Evolutionary conservation across 2,113 vertebrate species (phyloP).

Genomic region (Anser cygnoides): DNA sequence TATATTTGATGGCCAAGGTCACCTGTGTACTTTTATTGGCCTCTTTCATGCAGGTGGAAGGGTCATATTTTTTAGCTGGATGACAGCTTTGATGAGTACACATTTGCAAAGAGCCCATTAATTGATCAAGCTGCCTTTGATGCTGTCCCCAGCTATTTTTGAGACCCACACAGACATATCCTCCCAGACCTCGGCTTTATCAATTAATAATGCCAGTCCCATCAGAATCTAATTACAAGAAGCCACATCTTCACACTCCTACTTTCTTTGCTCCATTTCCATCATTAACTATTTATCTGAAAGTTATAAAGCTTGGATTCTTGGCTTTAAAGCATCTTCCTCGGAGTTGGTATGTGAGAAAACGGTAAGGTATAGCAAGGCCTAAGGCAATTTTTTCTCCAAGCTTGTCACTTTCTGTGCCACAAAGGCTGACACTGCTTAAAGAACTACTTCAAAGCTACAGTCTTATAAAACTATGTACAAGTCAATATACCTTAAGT

Average conservation of each 20-base stretch:
- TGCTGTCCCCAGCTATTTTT: constrained; percentile 93
- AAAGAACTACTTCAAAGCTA: constrained; percentile 75
- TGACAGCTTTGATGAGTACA: constrained; percentile 95
- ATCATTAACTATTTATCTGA: constrained; percentile 98
- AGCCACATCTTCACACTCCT: constrained; percentile 92
- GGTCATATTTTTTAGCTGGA: constrained; percentile 89
- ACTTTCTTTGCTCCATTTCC: constrained; percentile 85
- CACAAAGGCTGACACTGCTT: constrained; percentile 80
- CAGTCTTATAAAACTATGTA: constrained; percentile 72
- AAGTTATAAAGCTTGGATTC: constrained; percentile 89
- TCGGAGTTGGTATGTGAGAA: constrained; percentile 72
- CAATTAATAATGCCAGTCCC: constrained; percentile 98
- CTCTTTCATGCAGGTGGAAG: constrained; percentile 89
- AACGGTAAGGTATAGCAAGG: constrained; percentile 76
- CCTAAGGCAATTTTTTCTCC: constrained; percentile 84
- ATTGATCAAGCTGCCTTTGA: constrained; percentile 97
- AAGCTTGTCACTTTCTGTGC: constrained; percentile 82
- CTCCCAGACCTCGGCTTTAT: constrained; percentile 93
- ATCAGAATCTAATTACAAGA: constrained; percentile 97
- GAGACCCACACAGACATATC: constrained; percentile 91
- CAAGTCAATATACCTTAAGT: constrained; percentile 87
- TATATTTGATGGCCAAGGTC: constrained; percentile 90
- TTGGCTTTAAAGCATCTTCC: constrained; percentile 82
- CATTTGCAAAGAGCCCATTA: constrained; percentile 94
- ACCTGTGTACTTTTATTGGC: constrained; percentile 86